Evolutionary conservation across 2,113 vertebrate genomes (phyloP).

Genomic region (Thomomys bottae): DNA sequence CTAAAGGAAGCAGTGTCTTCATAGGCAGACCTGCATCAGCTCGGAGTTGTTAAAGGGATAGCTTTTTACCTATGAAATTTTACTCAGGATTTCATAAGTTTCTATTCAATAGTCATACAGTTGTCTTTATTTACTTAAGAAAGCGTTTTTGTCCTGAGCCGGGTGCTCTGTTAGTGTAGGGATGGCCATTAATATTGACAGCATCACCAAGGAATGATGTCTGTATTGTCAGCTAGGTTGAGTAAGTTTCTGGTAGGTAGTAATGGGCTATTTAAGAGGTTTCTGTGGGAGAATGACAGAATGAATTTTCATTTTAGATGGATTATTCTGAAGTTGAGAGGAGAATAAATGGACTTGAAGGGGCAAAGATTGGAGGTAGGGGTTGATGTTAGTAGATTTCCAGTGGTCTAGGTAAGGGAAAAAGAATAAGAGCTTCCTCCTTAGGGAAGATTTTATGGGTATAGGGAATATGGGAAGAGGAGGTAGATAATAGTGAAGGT

Average conservation of each 20-base stretch:
- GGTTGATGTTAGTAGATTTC: slow-evolving; percentile 38
- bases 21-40: neutral
- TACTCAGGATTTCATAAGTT: slow-evolving; percentile 7
- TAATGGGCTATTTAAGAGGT: slow-evolving; percentile 27
- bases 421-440: neutral
- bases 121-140: neutral
- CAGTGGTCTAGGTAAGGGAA: neutral
- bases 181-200: neutral
- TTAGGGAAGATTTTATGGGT: neutral
- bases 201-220: neutral
- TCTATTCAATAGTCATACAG: neutral
- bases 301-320: slow-evolving; percentile 42
- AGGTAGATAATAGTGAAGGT: neutral
- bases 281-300: neutral
- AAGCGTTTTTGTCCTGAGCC: slow-evolving; percentile 15
- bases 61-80: slow-evolving; percentile 17
- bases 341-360: slow-evolving; percentile 24
- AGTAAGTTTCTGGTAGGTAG: neutral
- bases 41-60: neutral
- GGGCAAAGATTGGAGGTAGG: slow-evolving; percentile 1
- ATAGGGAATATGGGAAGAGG: neutral
- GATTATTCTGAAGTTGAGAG: neutral
- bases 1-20: slow-evolving; percentile 8
- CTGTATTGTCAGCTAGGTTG: neutral
- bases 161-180: neutral